Evolutionary conservation across 2,113 vertebrate species (phyloP).

Genomic region (Poeciliopsis prolifica): DNA sequence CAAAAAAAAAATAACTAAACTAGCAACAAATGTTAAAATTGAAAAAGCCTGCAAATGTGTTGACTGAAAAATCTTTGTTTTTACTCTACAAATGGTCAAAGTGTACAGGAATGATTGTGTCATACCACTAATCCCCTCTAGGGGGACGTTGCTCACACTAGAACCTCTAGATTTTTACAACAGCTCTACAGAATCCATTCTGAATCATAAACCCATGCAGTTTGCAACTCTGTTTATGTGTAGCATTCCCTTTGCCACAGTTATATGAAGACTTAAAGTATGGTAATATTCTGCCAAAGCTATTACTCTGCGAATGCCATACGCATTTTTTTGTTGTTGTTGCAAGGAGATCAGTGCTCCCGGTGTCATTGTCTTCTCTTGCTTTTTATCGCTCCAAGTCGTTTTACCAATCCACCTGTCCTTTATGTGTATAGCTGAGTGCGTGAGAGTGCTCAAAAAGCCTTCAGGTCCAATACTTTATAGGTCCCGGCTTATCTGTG

Average conservation of each 20-base stretch:
- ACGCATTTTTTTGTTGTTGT: background rate
- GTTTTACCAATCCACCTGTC: slow-evolving; percentile 49
- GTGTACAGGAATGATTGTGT: background rate
- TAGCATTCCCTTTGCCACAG: slow-evolving; percentile 8
- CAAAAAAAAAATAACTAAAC: no score
- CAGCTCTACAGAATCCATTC: background rate
- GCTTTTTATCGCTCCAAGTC: slow-evolving; percentile 5
- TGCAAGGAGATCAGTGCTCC: slow-evolving; percentile 37
- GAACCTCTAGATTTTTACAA: background rate
- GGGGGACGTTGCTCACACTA: background rate
- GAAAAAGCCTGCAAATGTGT: no score
- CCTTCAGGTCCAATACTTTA: slow-evolving; percentile 58
- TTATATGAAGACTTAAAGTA: slow-evolving; percentile 19
- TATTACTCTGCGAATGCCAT: background rate
- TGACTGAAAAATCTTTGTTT: no score
- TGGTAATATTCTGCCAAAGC: background rate
- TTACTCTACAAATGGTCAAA: no score
- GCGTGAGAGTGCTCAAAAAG: slow-evolving; percentile 32
- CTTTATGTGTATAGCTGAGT: background rate
- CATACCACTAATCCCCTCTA: background rate
- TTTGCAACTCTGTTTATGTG: slow-evolving; percentile 1
- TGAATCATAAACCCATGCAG: background rate
- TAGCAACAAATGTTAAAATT: no score
- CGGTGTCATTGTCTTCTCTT: slow-evolving; percentile 27
- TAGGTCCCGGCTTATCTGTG: slow-evolving; percentile 66